A percentile compares a stretch with the other conserved stretches of the same genome.
phyloP scores from a whole-genome alignment of 2,888 invertebrate species.

The Ferdinandea cuprea region DNA sequence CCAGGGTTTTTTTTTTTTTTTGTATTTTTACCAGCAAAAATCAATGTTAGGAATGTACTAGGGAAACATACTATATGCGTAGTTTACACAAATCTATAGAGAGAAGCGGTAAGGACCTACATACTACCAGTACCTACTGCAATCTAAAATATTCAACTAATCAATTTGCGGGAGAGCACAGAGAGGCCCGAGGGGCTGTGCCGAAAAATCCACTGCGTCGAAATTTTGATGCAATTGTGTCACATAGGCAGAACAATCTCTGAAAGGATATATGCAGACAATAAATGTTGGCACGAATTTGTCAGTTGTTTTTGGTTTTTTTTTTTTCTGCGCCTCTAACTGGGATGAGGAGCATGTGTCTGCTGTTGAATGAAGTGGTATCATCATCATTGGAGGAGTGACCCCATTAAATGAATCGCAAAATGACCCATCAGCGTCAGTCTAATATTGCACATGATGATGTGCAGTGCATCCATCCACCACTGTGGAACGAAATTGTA shows the following conservation, averaged over 20 bases:
- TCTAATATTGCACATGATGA: constrained; percentile 31
- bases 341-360: too few species aligned
- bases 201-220: constrained; percentile 69
- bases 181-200: constrained; percentile 29
- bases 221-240: constrained; percentile 69
- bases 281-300: constrained; percentile 66
- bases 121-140: constrained; percentile 42
- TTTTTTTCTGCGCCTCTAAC: not conserved
- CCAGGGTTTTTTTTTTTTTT: too few species aligned
- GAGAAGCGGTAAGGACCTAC: constrained; percentile 3
- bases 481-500: not conserved
- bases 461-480: not conserved
- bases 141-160: constrained; percentile 74
- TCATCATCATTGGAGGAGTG: too few species aligned
- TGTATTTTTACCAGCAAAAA: constrained; percentile 30
- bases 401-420: constrained; percentile 52
- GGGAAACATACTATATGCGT: constrained; percentile 62
- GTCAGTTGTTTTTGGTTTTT: not conserved
- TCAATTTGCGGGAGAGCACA: constrained; percentile 67
- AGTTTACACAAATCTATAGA: constrained; percentile 34
- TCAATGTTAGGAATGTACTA: constrained; percentile 58
- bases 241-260: constrained; percentile 8
- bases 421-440: constrained; percentile 51
- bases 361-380: constrained; percentile 15
- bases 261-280: constrained; percentile 51